phyloP scores from a whole-genome alignment of 2,888 invertebrate genomes.

The Ceriagrion tenellum region DNA sequence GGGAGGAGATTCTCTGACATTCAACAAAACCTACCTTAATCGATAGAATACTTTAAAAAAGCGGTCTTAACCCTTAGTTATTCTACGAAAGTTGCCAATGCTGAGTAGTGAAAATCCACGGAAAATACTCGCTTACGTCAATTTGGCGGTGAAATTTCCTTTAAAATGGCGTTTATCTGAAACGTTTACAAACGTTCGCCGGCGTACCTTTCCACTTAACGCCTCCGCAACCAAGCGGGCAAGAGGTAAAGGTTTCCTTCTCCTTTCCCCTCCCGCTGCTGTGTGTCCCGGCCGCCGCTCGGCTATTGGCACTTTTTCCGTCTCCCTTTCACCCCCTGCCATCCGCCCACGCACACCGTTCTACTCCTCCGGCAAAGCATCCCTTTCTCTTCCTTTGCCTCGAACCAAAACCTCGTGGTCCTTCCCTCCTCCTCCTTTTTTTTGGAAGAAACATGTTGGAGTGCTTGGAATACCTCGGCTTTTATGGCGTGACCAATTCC shows the following conservation, averaged over 20 bases:
- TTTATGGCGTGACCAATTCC: slow-evolving; percentile 65
- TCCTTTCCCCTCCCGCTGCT: background rate
- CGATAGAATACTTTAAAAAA: too few species aligned
- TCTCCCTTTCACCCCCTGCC: slow-evolving; percentile 4
- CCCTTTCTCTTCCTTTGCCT: background rate
- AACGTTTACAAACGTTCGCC: too few species aligned
- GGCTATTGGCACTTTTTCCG: background rate
- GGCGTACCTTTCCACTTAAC: background rate
- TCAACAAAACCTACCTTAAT: too few species aligned
- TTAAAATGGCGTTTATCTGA: too few species aligned
- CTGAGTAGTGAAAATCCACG: too few species aligned
- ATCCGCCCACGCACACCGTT: background rate
- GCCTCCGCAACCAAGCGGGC: too few species aligned
- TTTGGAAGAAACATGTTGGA: background rate
- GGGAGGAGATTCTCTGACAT: too few species aligned
- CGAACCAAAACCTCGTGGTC: background rate
- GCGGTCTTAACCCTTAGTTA: too few species aligned
- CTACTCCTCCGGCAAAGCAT: background rate
- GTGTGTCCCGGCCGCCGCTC: background rate
- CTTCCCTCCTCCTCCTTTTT: background rate
- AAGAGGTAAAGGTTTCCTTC: too few species aligned
- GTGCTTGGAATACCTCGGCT: slow-evolving; percentile 64
- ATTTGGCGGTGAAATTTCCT: too few species aligned
- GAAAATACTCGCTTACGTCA: too few species aligned
- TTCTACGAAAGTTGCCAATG: too few species aligned